Percentiles rank a stretch among this genome's conserved stretches.
Conservation (phyloP, 2,888 invertebrate species). For the Pediacus dermestoides region DNA sequence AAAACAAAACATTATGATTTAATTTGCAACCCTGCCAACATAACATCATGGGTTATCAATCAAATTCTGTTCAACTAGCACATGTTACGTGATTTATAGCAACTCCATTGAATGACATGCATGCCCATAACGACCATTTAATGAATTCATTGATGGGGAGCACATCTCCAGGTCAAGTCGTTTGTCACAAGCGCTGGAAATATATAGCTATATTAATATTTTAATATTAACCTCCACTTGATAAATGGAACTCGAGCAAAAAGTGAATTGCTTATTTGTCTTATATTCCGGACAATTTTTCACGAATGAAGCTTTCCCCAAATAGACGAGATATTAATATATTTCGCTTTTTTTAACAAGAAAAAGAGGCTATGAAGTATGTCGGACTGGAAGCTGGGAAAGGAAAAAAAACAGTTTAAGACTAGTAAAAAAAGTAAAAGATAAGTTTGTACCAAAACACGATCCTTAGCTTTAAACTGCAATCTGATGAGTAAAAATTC, state of each 20-base stretch:
- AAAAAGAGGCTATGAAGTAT: too few species aligned
- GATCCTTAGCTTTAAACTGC: too few species aligned
- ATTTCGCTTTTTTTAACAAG: too few species aligned
- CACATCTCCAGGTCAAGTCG: constrained; percentile 19
- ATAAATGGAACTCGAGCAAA: constrained; percentile 12
- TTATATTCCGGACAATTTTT: constrained; percentile 10
- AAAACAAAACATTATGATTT: too few species aligned
- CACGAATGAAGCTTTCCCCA: too few species aligned
- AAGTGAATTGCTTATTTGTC: constrained; percentile 12
- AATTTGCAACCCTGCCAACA: too few species aligned
- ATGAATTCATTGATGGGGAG: constrained; percentile 19
- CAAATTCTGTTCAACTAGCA: constrained; percentile 12
- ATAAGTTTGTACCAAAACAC: too few species aligned
- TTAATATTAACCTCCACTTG: constrained; percentile 16
- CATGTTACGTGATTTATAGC: constrained; percentile 29
- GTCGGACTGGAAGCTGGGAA: too few species aligned
- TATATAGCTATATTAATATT: constrained; percentile 16
- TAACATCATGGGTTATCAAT: constrained; percentile 6
- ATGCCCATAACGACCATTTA: constrained; percentile 17
- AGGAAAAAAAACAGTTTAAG: too few species aligned
- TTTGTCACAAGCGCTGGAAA: constrained; percentile 14
- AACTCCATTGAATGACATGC: constrained; percentile 26
- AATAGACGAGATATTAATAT: too few species aligned
- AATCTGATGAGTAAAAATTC: too few species aligned
- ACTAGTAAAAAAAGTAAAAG: too few species aligned